Evolutionary conservation across 92 coral and sea anemone species (phyloP).

Genomic region (Pocillopora grandis): DNA sequence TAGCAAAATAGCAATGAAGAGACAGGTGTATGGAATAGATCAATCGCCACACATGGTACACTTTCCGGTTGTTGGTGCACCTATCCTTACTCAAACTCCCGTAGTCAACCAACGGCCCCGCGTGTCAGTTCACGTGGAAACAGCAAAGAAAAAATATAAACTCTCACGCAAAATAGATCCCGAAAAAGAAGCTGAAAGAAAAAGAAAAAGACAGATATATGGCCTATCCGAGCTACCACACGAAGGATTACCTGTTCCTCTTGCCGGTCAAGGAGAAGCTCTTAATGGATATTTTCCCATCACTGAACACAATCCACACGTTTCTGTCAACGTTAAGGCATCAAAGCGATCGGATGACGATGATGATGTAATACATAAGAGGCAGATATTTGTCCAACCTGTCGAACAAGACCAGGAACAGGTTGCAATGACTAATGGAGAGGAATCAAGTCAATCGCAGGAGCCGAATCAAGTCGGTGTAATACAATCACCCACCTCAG

Average conservation of each 20-base stretch:
- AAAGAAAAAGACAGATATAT: constrained; percentile 36
- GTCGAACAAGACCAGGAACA: constrained; percentile 21
- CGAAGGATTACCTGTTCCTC: constrained; percentile 24
- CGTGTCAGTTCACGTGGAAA: constrained; percentile 78
- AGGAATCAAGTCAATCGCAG: constrained; percentile 3
- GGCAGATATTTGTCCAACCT: constrained; percentile 16
- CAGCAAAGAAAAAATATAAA: constrained; percentile 54
- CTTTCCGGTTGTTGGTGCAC: constrained; percentile 7
- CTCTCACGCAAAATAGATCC: constrained; percentile 5
- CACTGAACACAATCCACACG: constrained; percentile 39
- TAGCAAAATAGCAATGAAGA: constrained; percentile 5
- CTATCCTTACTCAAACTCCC: constrained; percentile 11
- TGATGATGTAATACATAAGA: constrained; percentile 16
- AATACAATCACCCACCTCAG: not conserved
- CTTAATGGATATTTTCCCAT: constrained; percentile 23
- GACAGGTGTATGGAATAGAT: constrained; percentile 69
- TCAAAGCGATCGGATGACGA: constrained; percentile 49
- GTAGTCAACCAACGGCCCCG: constrained; percentile 28
- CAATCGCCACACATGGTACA: constrained; percentile 45
- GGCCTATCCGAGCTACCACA: constrained; percentile 44
- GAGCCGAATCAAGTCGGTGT: not conserved
- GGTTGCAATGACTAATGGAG: not conserved
- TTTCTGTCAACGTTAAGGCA: constrained; percentile 67
- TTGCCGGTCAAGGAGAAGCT: constrained; percentile 16
- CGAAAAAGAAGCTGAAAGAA: not conserved